These are phyloP conservation scores for Erpobdella octoculata DNA, from an alignment of 2,888 invertebrate genomes.

Conservation along the genomic window DNA sequence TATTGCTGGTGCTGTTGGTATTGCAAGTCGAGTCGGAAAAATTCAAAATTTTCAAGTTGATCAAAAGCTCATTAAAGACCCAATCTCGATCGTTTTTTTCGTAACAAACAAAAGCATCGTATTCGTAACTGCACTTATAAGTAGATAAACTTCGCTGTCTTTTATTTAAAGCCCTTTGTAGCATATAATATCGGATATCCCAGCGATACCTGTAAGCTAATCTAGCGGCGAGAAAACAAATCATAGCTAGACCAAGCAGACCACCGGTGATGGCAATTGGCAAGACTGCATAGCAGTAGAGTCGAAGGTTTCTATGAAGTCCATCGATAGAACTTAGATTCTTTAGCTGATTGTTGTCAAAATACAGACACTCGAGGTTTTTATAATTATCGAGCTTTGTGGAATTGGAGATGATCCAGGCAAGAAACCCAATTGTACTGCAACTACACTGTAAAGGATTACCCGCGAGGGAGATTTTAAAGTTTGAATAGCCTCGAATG, in stretches of 20 bases:
- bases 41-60: constrained; percentile 14
- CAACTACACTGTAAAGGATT: background rate
- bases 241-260: background rate
- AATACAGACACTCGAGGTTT: background rate
- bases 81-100: constrained; percentile 17
- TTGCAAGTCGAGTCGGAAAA: too few relatives aligned
- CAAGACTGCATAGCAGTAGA: background rate
- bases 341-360: background rate
- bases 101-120: constrained; percentile 24
- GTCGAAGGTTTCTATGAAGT: background rate
- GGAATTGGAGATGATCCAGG: background rate
- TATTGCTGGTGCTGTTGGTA: too few relatives aligned
- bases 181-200: constrained; percentile 23
- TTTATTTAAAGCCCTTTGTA: background rate
- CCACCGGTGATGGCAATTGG: background rate
- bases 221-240: background rate
- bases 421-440: background rate
- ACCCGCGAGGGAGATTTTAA: background rate
- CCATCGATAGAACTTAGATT: background rate
- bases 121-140: background rate
- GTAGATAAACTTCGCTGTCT: background rate
- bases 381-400: background rate
- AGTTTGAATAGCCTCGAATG: background rate
- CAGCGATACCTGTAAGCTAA: constrained; percentile 10
- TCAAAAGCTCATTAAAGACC: constrained; percentile 13